Percentiles rank a stretch among this genome's conserved stretches.
These are phyloP conservation scores for Halictus ligatus DNA, from an alignment of 2,888 invertebrate species.

Conservation along the genomic window DNA sequence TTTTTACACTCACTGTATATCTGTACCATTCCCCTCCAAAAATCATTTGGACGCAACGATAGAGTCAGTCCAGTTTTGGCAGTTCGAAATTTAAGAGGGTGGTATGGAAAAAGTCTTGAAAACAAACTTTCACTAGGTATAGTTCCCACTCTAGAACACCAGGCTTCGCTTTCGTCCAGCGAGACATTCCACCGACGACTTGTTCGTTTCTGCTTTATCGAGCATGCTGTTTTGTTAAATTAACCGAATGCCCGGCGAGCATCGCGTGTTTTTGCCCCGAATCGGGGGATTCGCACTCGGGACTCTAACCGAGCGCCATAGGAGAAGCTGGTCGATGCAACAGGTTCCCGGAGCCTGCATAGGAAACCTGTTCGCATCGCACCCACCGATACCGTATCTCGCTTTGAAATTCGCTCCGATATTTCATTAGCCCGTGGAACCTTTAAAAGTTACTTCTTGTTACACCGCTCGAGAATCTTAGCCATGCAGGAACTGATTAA, in stretches of 20 bases:
- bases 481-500: conserved; percentile 20
- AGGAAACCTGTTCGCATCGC: conserved; percentile 24
- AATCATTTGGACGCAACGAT: too few species aligned
- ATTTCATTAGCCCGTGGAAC: conserved; percentile 18
- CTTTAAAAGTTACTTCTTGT: conserved; percentile 30
- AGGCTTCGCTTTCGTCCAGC: background rate
- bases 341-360: conserved; percentile 16
- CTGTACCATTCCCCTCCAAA: too few species aligned
- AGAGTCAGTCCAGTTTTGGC: background rate
- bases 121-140: background rate
- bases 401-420: conserved; percentile 18
- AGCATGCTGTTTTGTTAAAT: conserved; percentile 47
- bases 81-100: too few species aligned
- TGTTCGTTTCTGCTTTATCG: conserved; percentile 37
- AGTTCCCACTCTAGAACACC: background rate
- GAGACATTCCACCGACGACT: conserved; percentile 22
- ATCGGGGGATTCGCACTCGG: conserved; percentile 9
- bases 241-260: conserved; percentile 43
- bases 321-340: conserved; percentile 14
- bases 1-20: too few species aligned
- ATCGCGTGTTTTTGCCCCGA: conserved; percentile 25
- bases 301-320: background rate
- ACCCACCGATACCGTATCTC: conserved; percentile 25
- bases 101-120: too few species aligned
- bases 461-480: conserved; percentile 18